Evolutionary conservation across 64 coral and sea anemone species (phyloP).

Genomic region (Dendronephthya gigantea): DNA sequence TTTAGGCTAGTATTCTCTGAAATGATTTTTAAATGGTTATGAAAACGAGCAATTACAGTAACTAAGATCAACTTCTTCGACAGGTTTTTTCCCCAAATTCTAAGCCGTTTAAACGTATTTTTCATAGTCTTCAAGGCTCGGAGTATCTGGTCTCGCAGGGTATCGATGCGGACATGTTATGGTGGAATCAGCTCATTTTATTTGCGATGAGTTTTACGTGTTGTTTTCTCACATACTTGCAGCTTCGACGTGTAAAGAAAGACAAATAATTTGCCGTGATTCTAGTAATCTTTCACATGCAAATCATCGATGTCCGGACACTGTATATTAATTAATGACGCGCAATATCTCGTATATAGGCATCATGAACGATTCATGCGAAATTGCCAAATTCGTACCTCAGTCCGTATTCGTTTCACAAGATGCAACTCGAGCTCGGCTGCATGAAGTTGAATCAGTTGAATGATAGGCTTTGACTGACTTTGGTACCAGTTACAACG

Average conservation of each 20-base stretch:
- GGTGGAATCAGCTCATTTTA: conserved; percentile 71
- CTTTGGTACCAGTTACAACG: no score
- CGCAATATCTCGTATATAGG: not conserved
- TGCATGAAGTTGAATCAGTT: no score
- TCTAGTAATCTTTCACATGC: not conserved
- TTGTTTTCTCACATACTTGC: conserved; percentile 48
- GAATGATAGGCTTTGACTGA: no score
- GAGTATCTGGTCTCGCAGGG: conserved; percentile 46
- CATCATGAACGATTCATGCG: no score
- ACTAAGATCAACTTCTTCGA: no score
- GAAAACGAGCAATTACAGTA: no score
- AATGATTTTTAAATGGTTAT: no score
- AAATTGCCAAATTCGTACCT: no score
- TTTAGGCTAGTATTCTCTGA: no score
- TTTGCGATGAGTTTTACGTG: conserved; percentile 41
- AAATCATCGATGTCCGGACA: not conserved
- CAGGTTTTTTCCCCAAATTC: not conserved
- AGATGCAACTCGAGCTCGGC: no score
- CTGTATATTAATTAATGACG: not conserved
- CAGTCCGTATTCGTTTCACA: no score
- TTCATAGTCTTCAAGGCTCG: conserved; percentile 40
- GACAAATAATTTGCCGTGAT: conserved; percentile 40
- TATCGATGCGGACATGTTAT: conserved; percentile 45
- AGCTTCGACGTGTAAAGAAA: conserved; percentile 71
- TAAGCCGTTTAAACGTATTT: not conserved